phyloP scores from a whole-genome alignment of 2,113 vertebrate genomes.

The Neoarius graeffei region DNA sequence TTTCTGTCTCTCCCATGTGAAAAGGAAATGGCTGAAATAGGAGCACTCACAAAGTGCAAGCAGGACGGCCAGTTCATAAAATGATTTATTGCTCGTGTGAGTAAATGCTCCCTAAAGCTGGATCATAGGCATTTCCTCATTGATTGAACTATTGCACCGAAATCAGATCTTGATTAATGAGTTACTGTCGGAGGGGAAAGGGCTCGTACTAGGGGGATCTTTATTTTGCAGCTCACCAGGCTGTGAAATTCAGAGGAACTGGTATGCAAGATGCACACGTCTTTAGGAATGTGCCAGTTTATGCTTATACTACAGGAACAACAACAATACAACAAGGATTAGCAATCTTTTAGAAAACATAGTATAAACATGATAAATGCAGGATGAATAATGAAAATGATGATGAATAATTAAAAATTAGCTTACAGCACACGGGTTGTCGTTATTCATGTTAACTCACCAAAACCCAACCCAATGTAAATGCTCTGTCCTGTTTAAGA shows the following conservation, averaged over 20 bases:
- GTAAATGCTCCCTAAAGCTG: conserved; percentile 53
- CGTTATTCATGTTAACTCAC: not conserved
- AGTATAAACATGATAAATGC: not conserved
- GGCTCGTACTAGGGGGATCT: conserved; percentile 44
- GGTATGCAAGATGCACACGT: conserved; percentile 10
- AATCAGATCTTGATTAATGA: conserved; percentile 58
- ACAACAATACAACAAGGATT: not conserved
- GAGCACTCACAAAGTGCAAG: conserved; percentile 45
- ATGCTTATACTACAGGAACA: no score
- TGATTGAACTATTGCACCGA: conserved; percentile 57
- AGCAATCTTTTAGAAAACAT: not conserved
- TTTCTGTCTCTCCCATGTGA: conserved; percentile 46
- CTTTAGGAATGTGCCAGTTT: not conserved
- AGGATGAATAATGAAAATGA: not conserved
- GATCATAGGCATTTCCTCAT: conserved; percentile 56
- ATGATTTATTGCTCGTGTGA: conserved; percentile 54
- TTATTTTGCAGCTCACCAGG: conserved; percentile 49
- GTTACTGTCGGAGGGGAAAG: conserved; percentile 32
- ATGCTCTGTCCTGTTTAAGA: not conserved
- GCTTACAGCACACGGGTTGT: not conserved
- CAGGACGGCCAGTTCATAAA: conserved; percentile 53
- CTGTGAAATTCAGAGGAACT: conserved; percentile 34
- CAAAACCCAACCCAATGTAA: not conserved
- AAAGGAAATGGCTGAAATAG: conserved; percentile 53
- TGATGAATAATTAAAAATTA: not conserved